Conservation (phyloP, 2,888 invertebrate species). For the Drosophila emarginata region DNA sequence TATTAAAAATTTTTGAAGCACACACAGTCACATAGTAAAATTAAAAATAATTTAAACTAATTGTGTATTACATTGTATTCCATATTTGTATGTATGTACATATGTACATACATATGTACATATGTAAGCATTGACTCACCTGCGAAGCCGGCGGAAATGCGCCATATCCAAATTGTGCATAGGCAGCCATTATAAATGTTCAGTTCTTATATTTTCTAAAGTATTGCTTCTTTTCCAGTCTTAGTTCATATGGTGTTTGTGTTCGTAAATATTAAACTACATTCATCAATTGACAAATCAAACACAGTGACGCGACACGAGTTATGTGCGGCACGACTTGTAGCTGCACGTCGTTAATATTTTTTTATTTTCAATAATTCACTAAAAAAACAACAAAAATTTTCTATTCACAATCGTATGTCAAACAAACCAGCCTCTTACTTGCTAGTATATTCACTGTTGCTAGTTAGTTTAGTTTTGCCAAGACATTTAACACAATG, state of each 20-base stretch:
- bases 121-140: conserved; percentile 83
- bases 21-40: too few species aligned
- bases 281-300: conserved; percentile 1
- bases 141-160: conserved; percentile 94
- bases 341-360: background rate
- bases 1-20: too few species aligned
- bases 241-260: background rate
- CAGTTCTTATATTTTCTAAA: background rate
- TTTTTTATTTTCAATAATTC: background rate
- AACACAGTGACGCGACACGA: background rate
- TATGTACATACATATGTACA: background rate
- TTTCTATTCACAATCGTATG: conserved; percentile 40
- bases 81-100: too few species aligned
- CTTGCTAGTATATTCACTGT: conserved; percentile 44
- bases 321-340: background rate
- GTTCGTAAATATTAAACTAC: background rate
- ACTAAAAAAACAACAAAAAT: background rate
- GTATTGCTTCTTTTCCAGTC: background rate
- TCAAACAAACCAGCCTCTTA: conserved; percentile 55
- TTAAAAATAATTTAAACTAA: too few species aligned
- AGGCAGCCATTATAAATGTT: conserved; percentile 85
- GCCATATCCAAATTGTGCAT: conserved; percentile 95
- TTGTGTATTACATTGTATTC: too few species aligned
- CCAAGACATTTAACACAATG: background rate
- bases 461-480: background rate